These are phyloP conservation scores for Grallaria varia DNA, from an alignment of 2,113 vertebrate genomes.

Conservation along the genomic window DNA sequence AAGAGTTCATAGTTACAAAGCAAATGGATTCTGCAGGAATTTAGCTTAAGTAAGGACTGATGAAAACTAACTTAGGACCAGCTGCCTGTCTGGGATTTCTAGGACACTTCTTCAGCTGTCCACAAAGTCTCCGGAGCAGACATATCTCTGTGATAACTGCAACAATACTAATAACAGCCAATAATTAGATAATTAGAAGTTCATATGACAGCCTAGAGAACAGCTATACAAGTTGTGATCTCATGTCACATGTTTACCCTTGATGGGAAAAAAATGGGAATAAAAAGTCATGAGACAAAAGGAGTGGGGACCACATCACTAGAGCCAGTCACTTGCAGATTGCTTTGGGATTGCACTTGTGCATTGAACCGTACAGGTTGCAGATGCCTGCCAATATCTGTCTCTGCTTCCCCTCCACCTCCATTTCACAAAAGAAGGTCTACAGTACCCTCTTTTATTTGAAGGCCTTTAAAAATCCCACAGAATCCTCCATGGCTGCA, in stretches of 20 bases:
- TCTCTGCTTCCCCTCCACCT: not conserved
- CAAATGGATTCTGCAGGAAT: not conserved
- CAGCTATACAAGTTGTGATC: not conserved
- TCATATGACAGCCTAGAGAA: not conserved
- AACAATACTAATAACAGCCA: not conserved
- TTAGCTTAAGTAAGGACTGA: not conserved
- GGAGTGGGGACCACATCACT: not conserved
- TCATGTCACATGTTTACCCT: not conserved
- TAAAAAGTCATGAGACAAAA: not conserved
- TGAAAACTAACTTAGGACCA: not conserved
- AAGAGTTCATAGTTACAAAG: not conserved
- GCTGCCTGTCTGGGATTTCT: not conserved
- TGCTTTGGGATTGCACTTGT: not conserved
- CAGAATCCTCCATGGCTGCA: not conserved
- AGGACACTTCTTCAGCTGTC: not conserved
- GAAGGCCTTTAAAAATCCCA: constrained; percentile 16
- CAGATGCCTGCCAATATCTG: not conserved
- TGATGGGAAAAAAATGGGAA: not conserved
- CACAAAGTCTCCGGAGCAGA: not conserved
- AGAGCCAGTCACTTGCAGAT: not conserved
- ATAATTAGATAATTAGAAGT: not conserved
- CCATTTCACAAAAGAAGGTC: not conserved
- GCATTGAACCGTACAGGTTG: not conserved
- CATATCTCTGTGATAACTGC: not conserved
- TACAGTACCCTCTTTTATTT: not conserved